Base-by-base conservation (phyloP, 2,113 vertebrate genomes). In the Nothocercus nigrocapillus region DNA sequence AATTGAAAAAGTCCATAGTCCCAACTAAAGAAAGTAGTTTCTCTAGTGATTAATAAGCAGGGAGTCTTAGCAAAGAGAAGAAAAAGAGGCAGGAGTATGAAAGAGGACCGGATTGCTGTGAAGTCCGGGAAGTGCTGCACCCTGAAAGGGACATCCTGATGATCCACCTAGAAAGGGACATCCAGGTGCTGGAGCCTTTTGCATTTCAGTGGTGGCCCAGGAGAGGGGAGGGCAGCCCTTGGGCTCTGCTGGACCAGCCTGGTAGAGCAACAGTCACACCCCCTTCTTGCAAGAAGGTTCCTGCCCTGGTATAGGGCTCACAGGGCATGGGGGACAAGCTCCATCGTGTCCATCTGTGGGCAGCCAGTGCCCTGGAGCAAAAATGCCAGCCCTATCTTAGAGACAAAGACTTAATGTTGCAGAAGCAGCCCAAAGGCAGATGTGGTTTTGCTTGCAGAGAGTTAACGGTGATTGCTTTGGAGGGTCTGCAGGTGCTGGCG, bases 1-100 rank as follows among this genome's bases (percentile, higher is more conserved):
- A 91, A 95, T 85, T 82, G 93, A 72, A 68, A 89, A 90, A 36
- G 83, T 68, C 89, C 69, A 90, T 47, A 64, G 72, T 70, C 76
- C 49, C 80, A 17, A 87, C 67, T 25, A 77, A 83, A 80, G 32
- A 5, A 78, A 93, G 66, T 25, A 2, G 22, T 73, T 72, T 75
- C 70, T 51, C 70, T 87, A 45, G 28, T 68, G 82, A 51, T 79
- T 88, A 85, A 66, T 30, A 18, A 66, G 54, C 44, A 73, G 42
- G 34, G 24, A 93, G 69, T 7, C 34, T 13, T 30, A 53, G 59
- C 5, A 62, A 80, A 72, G 32, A 13, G 21, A 34, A 36, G 5
- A 1, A 28, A 73, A 28, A 45, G 21, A 4, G 76, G 38, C 5
- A 44, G 5, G 18, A 28, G 21, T 9, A 19, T 18, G 62, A 51